A percentile compares a stretch with the other conserved stretches of the same genome.
Conservation (phyloP, 2,113 vertebrate genomes). For the Ammodytes dubius region DNA sequence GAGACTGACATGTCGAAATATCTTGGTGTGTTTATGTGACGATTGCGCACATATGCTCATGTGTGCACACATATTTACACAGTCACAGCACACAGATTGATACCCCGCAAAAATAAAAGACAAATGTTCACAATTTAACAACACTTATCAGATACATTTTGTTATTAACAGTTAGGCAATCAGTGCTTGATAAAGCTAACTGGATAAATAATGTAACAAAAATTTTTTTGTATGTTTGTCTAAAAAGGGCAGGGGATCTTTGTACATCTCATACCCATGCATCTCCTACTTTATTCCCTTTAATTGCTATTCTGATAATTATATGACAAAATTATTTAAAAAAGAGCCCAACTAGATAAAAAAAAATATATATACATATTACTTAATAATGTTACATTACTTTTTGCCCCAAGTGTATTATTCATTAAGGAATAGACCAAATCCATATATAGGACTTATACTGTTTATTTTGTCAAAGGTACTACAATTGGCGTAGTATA, state of each 20-base stretch:
- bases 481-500: no score
- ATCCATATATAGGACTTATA: background rate
- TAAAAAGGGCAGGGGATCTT: background rate
- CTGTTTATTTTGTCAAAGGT: background rate
- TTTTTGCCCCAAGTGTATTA: background rate
- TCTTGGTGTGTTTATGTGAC: background rate
- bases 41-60: constrained; percentile 23
- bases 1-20: constrained; percentile 32
- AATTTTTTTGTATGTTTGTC: background rate
- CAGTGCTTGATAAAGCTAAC: background rate
- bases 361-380: background rate
- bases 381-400: background rate
- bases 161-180: background rate
- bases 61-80: constrained; percentile 1
- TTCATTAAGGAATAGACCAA: background rate
- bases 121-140: background rate
- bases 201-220: background rate
- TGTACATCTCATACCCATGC: background rate
- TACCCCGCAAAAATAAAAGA: background rate
- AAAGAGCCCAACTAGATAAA: no score
- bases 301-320: background rate
- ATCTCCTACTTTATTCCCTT: background rate
- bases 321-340: background rate
- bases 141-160: background rate
- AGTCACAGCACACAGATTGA: background rate